Evolutionary conservation across 2,113 vertebrate species (phyloP).

Genomic region (Oceanodroma tethys): DNA sequence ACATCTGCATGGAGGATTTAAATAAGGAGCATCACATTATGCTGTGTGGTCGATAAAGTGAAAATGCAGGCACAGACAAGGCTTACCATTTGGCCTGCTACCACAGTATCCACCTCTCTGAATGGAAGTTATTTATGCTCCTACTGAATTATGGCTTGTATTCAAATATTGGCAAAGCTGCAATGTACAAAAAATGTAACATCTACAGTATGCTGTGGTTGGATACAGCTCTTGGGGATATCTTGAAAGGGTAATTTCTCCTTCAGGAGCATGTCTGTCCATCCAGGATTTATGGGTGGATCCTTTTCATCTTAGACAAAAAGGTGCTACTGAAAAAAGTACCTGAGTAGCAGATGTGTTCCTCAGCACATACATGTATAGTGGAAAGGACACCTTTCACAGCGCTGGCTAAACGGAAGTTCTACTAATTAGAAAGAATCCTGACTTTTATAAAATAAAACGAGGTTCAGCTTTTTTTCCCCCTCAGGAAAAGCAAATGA

Average conservation of each 20-base stretch:
- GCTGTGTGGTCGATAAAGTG: slow-evolving; percentile 56
- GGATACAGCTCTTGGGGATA: not conserved
- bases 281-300: not conserved
- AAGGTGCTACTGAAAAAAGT: not conserved
- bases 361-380: not conserved
- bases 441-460: not conserved
- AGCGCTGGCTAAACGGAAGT: not conserved
- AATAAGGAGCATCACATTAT: slow-evolving; percentile 65
- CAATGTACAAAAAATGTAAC: slow-evolving; percentile 8
- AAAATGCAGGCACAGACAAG: slow-evolving; percentile 58
- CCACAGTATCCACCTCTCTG: slow-evolving; percentile 12
- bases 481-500: not conserved
- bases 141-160: slow-evolving; percentile 19
- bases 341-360: not conserved
- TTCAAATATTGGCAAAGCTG: slow-evolving; percentile 16
- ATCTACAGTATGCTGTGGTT: not conserved
- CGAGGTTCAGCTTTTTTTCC: not conserved
- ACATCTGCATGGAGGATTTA: slow-evolving; percentile 68
- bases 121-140: not conserved
- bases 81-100: slow-evolving; percentile 45
- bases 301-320: not conserved
- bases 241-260: not conserved
- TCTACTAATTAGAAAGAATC: not conserved
- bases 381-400: not conserved
- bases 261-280: not conserved